Percentiles rank a stretch among this genome's conserved stretches.
These are phyloP conservation scores for Caenorhabditis sp. DNA, from an alignment of 2,888 invertebrate species.

Conservation along the genomic window DNA sequence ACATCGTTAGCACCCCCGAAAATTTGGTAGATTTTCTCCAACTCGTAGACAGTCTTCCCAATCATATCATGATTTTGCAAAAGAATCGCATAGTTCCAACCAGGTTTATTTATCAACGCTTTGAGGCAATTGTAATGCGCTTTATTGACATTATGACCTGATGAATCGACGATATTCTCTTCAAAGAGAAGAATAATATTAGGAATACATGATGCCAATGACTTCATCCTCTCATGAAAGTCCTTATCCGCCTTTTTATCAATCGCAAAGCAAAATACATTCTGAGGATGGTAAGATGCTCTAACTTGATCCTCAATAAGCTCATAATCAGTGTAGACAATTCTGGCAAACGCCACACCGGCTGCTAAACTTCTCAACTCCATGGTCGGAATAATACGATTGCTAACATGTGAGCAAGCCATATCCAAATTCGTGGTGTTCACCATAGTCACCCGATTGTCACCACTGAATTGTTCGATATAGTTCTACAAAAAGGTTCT, in stretches of 20 bases:
- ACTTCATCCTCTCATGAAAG: conserved; percentile 36
- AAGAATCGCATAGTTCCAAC: conserved; percentile 46
- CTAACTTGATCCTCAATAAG: conserved; percentile 48
- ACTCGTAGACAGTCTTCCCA: conserved; percentile 39
- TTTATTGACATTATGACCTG: conserved; percentile 44
- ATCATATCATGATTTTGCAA: conserved; percentile 51
- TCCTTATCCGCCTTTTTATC: conserved; percentile 34
- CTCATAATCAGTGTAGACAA: conserved; percentile 46
- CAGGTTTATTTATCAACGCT: conserved; percentile 38
- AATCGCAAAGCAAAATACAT: conserved; percentile 45
- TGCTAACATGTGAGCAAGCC: conserved; percentile 21
- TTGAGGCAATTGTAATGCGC: conserved; percentile 49
- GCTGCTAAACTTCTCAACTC: not conserved
- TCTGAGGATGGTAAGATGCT: conserved; percentile 44
- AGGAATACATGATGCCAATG: conserved; percentile 40
- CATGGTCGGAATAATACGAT: conserved; percentile 12
- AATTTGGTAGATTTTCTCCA: conserved; percentile 32
- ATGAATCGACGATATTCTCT: conserved; percentile 34
- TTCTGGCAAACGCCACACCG: conserved; percentile 46
- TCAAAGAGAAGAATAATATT: conserved; percentile 19
- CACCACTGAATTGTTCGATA: conserved; percentile 10
- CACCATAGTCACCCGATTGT: conserved; percentile 18
- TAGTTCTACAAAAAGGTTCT: conserved; percentile 10
- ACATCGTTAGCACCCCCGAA: conserved; percentile 49
- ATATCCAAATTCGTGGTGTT: conserved; percentile 18